Percentiles rank a stretch among this genome's conserved stretches.
These are phyloP conservation scores for Megaustenia siamemsis DNA, from an alignment of 2,888 invertebrate genomes.

Conservation along the genomic window DNA sequence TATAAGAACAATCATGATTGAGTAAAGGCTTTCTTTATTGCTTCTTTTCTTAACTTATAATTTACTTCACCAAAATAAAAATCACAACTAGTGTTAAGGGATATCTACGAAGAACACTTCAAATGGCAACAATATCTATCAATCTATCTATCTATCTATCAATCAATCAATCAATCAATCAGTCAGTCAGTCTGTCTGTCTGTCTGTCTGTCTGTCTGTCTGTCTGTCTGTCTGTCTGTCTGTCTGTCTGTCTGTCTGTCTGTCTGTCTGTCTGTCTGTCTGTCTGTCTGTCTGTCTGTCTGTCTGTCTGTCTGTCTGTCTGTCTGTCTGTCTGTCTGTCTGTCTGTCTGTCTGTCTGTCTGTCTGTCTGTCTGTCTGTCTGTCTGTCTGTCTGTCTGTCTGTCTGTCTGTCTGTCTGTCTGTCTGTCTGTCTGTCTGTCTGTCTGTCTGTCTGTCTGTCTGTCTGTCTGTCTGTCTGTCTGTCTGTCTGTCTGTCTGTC, in stretches of 20 bases:
- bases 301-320: background rate
- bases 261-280: background rate
- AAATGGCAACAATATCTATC: too few relatives aligned
- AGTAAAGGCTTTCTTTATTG: too few relatives aligned
- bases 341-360: conserved; percentile 23
- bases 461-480: conserved; percentile 13
- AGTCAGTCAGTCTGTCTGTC: too few relatives aligned
- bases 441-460: conserved; percentile 2
- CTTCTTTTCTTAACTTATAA: too few relatives aligned
- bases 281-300: background rate
- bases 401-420: conserved; percentile 14
- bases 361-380: conserved; percentile 13
- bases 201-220: background rate
- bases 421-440: conserved; percentile 20
- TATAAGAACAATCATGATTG: too few relatives aligned
- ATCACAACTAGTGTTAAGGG: too few relatives aligned
- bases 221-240: background rate
- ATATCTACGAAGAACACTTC: too few relatives aligned
- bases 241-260: background rate
- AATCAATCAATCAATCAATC: too few relatives aligned
- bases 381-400: conserved; percentile 41
- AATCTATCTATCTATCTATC: too few relatives aligned
- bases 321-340: conserved; percentile 18
- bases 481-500: background rate
- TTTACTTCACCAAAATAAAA: too few relatives aligned